These are phyloP conservation scores for Sebastes oblongus DNA, from an alignment of 2,797 vertebrate species.

Conservation along the genomic window DNA sequence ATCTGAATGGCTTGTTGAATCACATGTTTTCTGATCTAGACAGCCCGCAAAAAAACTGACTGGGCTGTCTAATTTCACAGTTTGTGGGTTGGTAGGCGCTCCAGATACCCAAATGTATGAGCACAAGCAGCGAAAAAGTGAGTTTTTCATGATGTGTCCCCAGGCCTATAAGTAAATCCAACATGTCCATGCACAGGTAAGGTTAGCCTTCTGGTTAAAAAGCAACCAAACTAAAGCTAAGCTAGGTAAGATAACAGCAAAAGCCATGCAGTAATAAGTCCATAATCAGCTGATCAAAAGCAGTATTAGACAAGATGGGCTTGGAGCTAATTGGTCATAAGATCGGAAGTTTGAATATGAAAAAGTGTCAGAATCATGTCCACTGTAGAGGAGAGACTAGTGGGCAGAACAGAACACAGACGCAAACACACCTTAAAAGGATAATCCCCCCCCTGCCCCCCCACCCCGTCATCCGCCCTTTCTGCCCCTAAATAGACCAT, in stretches of 20 bases:
- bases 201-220: constrained; percentile 3
- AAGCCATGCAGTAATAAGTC: background rate
- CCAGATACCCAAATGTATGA: too few relatives aligned
- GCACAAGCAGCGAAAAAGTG: too few relatives aligned
- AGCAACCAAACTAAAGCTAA: background rate
- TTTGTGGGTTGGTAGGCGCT: too few relatives aligned
- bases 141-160: too few relatives aligned
- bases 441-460: constrained; percentile 40
- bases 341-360: background rate
- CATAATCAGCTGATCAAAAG: background rate
- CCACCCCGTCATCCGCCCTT: constrained; percentile 23
- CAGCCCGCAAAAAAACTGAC: too few relatives aligned
- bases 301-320: background rate
- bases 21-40: too few relatives aligned
- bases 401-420: constrained; percentile 26
- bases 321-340: background rate
- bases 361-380: constrained; percentile 5
- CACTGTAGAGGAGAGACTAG: background rate
- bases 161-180: background rate
- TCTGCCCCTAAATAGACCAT: constrained; percentile 39
- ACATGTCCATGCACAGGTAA: background rate
- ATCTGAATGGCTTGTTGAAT: too few relatives aligned
- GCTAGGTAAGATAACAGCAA: background rate
- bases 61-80: background rate
- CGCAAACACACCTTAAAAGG: constrained; percentile 60